Conservation (phyloP, 1,140 invertebrate genomes). For the Drosophila sproati region DNA sequence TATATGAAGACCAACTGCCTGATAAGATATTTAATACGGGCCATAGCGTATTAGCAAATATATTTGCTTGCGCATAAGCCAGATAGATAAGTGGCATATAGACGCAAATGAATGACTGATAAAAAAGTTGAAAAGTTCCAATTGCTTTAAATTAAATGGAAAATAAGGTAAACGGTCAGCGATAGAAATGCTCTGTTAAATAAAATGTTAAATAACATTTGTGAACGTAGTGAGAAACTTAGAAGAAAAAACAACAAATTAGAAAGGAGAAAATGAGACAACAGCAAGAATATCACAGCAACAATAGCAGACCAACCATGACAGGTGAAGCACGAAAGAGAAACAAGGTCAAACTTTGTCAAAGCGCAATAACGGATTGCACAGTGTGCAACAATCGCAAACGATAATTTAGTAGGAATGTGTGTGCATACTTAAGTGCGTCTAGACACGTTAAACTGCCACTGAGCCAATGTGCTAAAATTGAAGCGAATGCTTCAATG, state of each 20-base stretch:
- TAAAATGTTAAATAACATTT: conserved; percentile 12
- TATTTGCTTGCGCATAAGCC: conserved; percentile 8
- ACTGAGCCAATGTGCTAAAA: conserved; percentile 40
- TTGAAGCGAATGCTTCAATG: conserved; percentile 67
- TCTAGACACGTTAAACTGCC: conserved; percentile 61
- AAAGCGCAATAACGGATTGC: conserved; percentile 48
- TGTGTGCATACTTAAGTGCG: conserved; percentile 14
- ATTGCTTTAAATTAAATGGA: conserved; percentile 25
- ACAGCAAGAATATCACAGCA: conserved; percentile 12
- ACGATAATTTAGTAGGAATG: neutral
- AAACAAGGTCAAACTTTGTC: conserved; percentile 72
- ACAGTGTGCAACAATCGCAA: conserved; percentile 37
- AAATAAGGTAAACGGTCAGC: neutral
- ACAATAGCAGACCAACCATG: conserved; percentile 6
- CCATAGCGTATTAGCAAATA: neutral
- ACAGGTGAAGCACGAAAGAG: conserved; percentile 52
- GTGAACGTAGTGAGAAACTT: neutral
- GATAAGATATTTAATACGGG: conserved; percentile 22
- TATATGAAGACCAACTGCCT: conserved; percentile 5
- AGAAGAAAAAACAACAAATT: conserved; percentile 2
- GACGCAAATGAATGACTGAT: conserved; percentile 15
- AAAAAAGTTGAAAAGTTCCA: conserved; percentile 52
- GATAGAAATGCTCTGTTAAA: neutral
- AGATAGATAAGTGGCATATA: conserved; percentile 19
- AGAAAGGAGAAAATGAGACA: conserved; percentile 30